Base-by-base conservation (phyloP, 1,140 invertebrate species). In the Cotesia glomerata region DNA sequence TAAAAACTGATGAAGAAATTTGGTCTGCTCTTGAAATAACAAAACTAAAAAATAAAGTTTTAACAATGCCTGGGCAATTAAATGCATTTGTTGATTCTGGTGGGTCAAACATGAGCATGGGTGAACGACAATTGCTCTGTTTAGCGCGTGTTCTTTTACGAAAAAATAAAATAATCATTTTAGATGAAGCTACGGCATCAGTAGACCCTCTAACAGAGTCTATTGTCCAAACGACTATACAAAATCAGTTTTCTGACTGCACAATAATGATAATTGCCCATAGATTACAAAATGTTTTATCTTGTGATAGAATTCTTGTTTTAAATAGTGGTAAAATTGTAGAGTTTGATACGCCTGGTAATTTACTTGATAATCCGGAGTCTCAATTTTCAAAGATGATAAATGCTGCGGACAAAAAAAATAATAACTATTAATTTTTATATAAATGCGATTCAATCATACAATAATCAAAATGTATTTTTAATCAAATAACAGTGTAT, bases 161-260 rank as follows among this genome's bases (percentile, higher is more conserved):
- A 14, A 85, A 86, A 56, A 85, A 85, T 49, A 90, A 91, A 79
- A 86, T 93, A 66, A 74, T 93, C 13, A 79, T 93, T 16, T 73
- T 93, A 39, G 92, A 93, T 79, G 92, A 93, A 84, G 92, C 92
- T 4, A 92, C 91, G 2, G 90, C 91, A 45, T 85, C 90, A 5
- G 87, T 92, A 4, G 91, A 93, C 82, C 84, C 82, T 4, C 83
- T 88, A 77, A 87, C 87, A 0, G 87, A 87, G 73, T 70, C 75
- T 13, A 72, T 82, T 3, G 81, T 89, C 16, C 84, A 88, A 36
- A 80, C 74, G 16, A 86, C 87, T 4, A 84, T 89, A 59, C 75
- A 84, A 58, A 76, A 81, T 2, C 85, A 86, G 71, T 88, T 89
- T 67, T 70, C 74, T 16, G 70, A 85, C 49, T 88, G 86, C 54